Percentiles rank a stretch among this genome's conserved stretches.
These are phyloP conservation scores for Drosophila emarginata DNA, from an alignment of 2,888 invertebrate species.

Conservation along the genomic window DNA sequence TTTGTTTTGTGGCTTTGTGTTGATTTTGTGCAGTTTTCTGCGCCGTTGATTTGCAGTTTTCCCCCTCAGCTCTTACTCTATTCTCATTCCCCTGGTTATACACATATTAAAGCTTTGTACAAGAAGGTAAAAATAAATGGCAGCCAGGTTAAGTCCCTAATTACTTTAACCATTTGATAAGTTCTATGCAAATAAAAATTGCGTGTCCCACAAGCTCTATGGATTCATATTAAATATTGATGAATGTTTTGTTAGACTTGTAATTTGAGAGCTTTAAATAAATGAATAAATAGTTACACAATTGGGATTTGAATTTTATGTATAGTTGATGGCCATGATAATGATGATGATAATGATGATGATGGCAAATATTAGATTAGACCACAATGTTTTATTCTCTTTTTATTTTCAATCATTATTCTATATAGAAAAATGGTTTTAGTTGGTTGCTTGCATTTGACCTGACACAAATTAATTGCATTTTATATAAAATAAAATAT, in stretches of 20 bases:
- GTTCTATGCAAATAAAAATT: conserved; percentile 53
- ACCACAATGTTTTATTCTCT: conserved; percentile 17
- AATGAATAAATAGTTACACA: conserved; percentile 53
- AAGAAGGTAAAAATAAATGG: neutral
- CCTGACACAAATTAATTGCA: neutral
- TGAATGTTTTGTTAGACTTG: conserved; percentile 63
- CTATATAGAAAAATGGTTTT: neutral
- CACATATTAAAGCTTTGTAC: conserved; percentile 6
- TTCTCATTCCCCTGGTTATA: neutral
- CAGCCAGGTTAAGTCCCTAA: conserved; percentile 39
- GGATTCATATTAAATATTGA: conserved; percentile 49
- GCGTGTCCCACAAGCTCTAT: conserved; percentile 43
- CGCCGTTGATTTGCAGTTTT: conserved; percentile 53
- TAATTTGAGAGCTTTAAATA: conserved; percentile 55
- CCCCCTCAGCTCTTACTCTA: neutral
- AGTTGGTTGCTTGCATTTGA: conserved; percentile 11
- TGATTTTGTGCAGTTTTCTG: conserved; percentile 47
- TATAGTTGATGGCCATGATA: neutral
- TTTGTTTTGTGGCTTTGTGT: conserved; percentile 49
- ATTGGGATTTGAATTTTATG: conserved; percentile 15
- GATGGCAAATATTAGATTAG: conserved; percentile 19
- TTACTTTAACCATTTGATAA: conserved; percentile 49
- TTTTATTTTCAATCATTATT: neutral
- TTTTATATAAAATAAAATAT: too few species aligned
- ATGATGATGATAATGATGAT: neutral